Evolutionary conservation across 2,113 vertebrate genomes (phyloP).

Genomic region (Opisthocomus hoazin): DNA sequence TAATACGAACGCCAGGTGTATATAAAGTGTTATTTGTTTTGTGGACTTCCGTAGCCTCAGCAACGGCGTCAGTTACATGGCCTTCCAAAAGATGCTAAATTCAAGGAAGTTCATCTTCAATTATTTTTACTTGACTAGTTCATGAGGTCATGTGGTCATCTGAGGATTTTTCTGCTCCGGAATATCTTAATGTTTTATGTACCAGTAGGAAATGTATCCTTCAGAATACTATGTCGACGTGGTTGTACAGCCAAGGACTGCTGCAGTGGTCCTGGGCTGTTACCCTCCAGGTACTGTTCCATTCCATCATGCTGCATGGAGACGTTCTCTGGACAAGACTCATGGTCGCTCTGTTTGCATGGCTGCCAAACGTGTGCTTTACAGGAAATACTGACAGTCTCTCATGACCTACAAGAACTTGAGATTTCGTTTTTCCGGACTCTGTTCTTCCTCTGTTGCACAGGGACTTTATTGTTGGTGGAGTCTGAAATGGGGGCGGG

Average conservation of each 20-base stretch:
- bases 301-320: background rate
- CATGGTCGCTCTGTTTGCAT: background rate
- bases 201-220: background rate
- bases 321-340: background rate
- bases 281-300: background rate
- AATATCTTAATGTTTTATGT: background rate
- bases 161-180: background rate
- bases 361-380: background rate
- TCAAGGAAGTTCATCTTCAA: background rate
- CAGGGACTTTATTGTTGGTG: background rate
- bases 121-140: background rate
- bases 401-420: background rate
- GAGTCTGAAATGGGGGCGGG: background rate
- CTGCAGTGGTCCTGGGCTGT: no score
- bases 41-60: background rate
- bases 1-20: background rate
- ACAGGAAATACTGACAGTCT: background rate
- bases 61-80: background rate
- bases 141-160: background rate
- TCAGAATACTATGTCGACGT: fast-evolving
- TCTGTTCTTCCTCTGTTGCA: background rate
- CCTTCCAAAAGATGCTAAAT: background rate
- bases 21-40: background rate
- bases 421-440: background rate
- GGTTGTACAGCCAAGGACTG: background rate